These are phyloP conservation scores for Pecten maximus DNA, from an alignment of 2,888 invertebrate genomes.

Conservation along the genomic window DNA sequence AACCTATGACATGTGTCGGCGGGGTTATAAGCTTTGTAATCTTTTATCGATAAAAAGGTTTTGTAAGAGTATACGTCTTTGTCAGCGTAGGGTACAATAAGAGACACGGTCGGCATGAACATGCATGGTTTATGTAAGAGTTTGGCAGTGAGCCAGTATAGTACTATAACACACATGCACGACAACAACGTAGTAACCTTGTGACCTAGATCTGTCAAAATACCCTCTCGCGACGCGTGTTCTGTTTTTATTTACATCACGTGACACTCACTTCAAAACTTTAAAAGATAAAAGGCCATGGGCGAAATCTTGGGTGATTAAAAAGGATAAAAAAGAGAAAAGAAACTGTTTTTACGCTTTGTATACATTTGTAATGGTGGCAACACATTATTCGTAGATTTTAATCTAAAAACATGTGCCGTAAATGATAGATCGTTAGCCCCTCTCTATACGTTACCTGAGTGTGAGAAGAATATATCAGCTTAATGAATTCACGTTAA, in stretches of 20 bases:
- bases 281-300: background rate
- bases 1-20: background rate
- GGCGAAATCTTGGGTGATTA: background rate
- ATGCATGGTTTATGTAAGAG: conserved; percentile 32
- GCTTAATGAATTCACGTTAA: background rate
- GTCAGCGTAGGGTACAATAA: background rate
- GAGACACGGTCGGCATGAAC: background rate
- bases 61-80: background rate
- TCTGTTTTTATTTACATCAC: conserved; percentile 21
- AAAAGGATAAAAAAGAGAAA: background rate
- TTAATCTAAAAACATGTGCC: background rate
- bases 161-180: background rate
- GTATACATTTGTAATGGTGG: background rate
- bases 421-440: background rate
- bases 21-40: conserved; percentile 13
- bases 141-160: background rate
- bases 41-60: background rate
- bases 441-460: background rate
- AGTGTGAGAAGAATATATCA: background rate
- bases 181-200: conserved; percentile 27
- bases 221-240: background rate
- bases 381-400: background rate
- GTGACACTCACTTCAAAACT: conserved; percentile 20
- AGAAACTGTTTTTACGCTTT: background rate
- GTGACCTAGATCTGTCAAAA: background rate